Base-by-base conservation (phyloP, 2,113 vertebrate genomes). In the Myiozetetes cayanensis region DNA sequence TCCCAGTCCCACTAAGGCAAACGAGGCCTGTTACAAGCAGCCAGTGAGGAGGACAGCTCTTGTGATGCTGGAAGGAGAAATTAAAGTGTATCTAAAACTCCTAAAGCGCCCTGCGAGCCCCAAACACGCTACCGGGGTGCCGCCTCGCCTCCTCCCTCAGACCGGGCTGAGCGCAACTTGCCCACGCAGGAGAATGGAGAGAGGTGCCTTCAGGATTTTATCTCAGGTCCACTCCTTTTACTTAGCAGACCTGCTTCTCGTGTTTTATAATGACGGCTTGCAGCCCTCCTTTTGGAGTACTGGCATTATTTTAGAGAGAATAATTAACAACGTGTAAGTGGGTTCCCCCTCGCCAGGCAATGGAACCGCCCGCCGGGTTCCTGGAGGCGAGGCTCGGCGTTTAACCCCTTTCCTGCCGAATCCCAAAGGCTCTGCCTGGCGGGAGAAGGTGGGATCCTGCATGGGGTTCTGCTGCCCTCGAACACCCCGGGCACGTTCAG, bases 361-460 rank as follows among this genome's bases (percentile, higher is more conserved):
- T 98, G 96, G 97, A 95, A 83, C 56, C 31, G 72, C 79, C 97
- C 74, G 24, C 27, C 10, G 49, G 9, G 44, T 2, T 56, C 31
- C 61, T 5, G 1, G 47, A 33, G 1, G 33, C 10, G 28, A 1
- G 47, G 11, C 44, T 84, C 24, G 0, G 8, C 3, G 2, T 24
- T 89, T 75, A 88, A 58, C 89, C 35, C 74, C 1, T 85, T 76
- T 15, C 58, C 49, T 59, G 91, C 85, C 87, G 25, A 52, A 14
- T 14, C 33, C n/a, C 14, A 6, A 23, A 28, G 86, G 18, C 5
- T 13, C 4, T 5, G 25, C 37, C 6, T 8, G 59, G 2, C 25
- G 31, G 31, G 37, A 31, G 11, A 17, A 22, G 9, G 5, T 23
- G 37, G 53, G 28, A 19, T 55, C 28, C 17, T 30, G 53, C 28